These are phyloP conservation scores for Eulithis prunata DNA, from an alignment of 2,888 invertebrate genomes.

Conservation along the genomic window DNA sequence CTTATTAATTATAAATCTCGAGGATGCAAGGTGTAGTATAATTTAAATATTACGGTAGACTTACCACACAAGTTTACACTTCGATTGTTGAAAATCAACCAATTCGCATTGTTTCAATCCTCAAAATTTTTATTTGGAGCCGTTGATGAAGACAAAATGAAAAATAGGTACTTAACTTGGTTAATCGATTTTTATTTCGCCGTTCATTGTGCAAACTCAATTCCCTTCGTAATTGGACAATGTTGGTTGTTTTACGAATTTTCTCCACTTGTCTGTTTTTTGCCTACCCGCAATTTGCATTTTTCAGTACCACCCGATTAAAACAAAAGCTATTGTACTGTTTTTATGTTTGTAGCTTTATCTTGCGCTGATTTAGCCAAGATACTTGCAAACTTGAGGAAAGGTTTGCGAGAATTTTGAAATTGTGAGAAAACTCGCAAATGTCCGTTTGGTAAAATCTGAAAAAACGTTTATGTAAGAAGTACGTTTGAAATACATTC, in stretches of 20 bases:
- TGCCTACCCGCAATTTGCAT: slow-evolving; percentile 19
- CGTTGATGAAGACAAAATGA: slow-evolving; percentile 26
- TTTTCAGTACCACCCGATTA: slow-evolving; percentile 2
- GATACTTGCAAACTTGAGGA: neutral
- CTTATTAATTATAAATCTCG: too few species aligned
- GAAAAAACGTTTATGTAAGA: too few species aligned
- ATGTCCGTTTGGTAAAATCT: too few species aligned
- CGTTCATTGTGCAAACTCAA: slow-evolving; percentile 39
- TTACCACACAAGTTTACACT: too few species aligned
- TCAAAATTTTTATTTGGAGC: slow-evolving; percentile 22
- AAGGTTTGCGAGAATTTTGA: too few species aligned
- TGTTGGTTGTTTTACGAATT: slow-evolving; percentile 30
- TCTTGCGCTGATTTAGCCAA: neutral
- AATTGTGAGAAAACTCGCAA: slow-evolving; percentile 1
- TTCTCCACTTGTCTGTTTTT: slow-evolving; percentile 21
- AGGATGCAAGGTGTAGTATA: too few species aligned
- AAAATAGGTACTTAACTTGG: slow-evolving; percentile 26
- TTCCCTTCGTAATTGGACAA: slow-evolving; percentile 34
- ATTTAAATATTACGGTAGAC: too few species aligned
- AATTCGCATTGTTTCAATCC: slow-evolving; percentile 13
- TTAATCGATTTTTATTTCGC: slow-evolving; percentile 39
- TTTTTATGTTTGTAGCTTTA: slow-evolving; percentile 10
- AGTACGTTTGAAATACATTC: too few species aligned
- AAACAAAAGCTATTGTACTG: slow-evolving; percentile 12
- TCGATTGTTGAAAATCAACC: too few species aligned